Evolutionary conservation across 2,113 vertebrate genomes (phyloP).

Genomic region (Equus quagga): DNA sequence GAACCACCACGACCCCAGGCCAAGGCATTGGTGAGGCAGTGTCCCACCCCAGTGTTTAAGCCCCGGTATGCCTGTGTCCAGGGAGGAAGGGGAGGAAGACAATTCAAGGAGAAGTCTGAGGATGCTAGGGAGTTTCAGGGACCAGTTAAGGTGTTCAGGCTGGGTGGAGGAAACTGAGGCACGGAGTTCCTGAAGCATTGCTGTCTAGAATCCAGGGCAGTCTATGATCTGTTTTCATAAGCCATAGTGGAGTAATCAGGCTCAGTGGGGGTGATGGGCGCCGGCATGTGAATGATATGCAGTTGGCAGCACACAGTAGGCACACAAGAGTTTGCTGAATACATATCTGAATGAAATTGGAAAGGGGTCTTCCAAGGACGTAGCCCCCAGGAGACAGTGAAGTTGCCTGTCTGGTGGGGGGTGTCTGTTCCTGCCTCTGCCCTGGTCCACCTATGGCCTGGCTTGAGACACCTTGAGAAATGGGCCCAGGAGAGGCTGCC

Average conservation of each 20-base stretch:
- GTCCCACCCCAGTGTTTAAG: neutral
- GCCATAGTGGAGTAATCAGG: neutral
- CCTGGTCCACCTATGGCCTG: neutral
- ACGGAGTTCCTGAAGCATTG: neutral
- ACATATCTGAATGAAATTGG: neutral
- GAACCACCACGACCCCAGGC: neutral
- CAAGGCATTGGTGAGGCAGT: neutral
- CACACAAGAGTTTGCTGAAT: neutral
- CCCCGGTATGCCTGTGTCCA: neutral
- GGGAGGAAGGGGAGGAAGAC: neutral
- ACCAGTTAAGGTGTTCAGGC: neutral
- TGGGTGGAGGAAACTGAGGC: neutral
- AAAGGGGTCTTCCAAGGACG: neutral
- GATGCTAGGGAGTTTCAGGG: neutral
- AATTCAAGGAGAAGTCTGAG: neutral
- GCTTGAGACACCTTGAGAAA: constrained; percentile 34
- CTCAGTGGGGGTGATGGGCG: neutral
- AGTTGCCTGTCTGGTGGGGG: neutral
- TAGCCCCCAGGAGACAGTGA: neutral
- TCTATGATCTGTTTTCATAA: neutral
- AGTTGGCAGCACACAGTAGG: neutral
- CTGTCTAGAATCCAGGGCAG: neutral
- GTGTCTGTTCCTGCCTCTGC: neutral
- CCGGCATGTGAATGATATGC: neutral
- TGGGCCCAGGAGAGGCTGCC: constrained; percentile 30